Percentiles rank a stretch among this genome's conserved stretches.
phyloP scores from a whole-genome alignment of 2,797 vertebrate genomes.

The Tympanoctomys barrerae region DNA sequence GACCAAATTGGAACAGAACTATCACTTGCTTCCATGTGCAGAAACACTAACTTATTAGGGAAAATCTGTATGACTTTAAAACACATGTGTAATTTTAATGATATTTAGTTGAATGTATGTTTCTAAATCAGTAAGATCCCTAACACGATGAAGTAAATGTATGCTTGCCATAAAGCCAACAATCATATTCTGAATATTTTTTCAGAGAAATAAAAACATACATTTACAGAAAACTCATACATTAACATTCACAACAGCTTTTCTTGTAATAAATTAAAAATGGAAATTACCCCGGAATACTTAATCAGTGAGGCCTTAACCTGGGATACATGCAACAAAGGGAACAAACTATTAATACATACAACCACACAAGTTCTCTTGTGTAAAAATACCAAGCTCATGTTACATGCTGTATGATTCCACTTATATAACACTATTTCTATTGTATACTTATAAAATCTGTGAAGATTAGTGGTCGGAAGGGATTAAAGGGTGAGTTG shows the following conservation, averaged over 20 bases:
- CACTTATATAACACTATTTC: not conserved
- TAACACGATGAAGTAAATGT: not conserved
- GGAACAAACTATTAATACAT: not conserved
- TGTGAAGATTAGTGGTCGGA: not conserved
- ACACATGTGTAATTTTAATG: not conserved
- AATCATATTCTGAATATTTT: not conserved
- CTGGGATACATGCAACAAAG: not conserved
- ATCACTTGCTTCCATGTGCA: not conserved
- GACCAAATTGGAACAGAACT: not conserved
- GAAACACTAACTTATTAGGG: not conserved
- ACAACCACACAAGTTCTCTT: not conserved
- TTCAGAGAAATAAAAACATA: not conserved
- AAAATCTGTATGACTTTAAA: constrained; percentile 13
- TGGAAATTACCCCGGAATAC: not conserved
- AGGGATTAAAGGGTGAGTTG: not conserved
- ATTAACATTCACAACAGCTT: not conserved
- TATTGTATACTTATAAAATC: not conserved
- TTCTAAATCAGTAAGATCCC: constrained; percentile 3
- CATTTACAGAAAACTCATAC: not conserved
- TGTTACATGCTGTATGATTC: not conserved
- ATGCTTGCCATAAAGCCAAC: not conserved
- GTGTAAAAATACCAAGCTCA: not conserved
- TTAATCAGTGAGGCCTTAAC: not conserved
- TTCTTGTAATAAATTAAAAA: not conserved
- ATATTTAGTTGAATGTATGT: not conserved